phyloP scores from a whole-genome alignment of 2,797 vertebrate genomes.

The Thripadectes ignobilis region DNA sequence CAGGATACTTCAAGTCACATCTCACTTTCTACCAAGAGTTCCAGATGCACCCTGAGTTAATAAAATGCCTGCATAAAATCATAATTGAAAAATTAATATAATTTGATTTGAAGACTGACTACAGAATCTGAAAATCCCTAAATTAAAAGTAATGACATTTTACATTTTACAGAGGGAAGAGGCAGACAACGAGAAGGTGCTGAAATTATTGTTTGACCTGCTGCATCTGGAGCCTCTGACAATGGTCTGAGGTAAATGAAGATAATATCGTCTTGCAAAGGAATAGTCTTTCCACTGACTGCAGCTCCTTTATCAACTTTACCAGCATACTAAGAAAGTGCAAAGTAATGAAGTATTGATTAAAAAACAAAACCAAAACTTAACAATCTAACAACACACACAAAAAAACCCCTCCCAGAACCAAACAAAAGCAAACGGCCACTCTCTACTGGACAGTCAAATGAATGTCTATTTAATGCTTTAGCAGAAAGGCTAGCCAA shows the following conservation, averaged over 20 bases:
- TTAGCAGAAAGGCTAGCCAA: neutral
- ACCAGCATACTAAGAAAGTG: neutral
- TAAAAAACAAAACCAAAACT: neutral
- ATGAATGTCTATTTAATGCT: neutral
- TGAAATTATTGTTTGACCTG: neutral
- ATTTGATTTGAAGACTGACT: neutral
- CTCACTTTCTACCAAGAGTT: neutral
- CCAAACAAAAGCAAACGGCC: neutral
- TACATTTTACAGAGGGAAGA: neutral
- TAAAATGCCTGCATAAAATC: neutral
- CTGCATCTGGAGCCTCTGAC: neutral
- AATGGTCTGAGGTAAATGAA: neutral
- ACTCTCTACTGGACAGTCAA: neutral
- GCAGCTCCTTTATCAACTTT: rapidly evolving
- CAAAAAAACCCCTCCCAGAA: neutral
- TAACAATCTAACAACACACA: neutral
- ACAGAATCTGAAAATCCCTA: neutral
- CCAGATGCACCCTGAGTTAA: neutral
- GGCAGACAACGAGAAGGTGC: neutral
- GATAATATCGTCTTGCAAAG: neutral
- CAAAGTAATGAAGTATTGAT: neutral
- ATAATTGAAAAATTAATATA: constrained; percentile 15
- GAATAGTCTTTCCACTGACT: neutral
- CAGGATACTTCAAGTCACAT: neutral
- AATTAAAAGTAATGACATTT: neutral